Evolutionary conservation across 2,113 vertebrate genomes (phyloP).

Genomic region (Podiceps cristatus): DNA sequence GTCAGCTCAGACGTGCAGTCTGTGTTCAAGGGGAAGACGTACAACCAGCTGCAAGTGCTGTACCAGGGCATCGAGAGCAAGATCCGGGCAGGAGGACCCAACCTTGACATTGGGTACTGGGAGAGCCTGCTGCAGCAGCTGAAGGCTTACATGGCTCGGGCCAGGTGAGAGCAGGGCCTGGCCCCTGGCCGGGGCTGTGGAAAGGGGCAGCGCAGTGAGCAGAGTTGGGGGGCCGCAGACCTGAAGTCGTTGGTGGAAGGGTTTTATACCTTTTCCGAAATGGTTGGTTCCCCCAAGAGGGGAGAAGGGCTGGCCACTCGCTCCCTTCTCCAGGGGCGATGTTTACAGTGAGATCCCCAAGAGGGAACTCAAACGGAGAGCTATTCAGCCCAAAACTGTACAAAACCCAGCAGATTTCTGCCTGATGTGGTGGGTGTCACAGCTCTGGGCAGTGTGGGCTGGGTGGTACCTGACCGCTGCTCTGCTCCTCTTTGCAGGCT

Average conservation of each 20-base stretch:
- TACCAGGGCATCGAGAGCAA: constrained; percentile 93
- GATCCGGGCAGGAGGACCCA: constrained; percentile 91
- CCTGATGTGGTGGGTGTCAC: accelerated
- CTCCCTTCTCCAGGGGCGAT: neutral
- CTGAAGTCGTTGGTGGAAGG: accelerated
- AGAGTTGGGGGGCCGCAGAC: neutral
- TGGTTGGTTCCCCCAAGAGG: neutral
- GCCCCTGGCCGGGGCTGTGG: neutral
- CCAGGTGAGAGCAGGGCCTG: constrained; percentile 79
- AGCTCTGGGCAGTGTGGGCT: neutral
- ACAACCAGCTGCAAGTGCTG: constrained; percentile 94
- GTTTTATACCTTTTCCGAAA: neutral
- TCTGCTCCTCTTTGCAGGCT: constrained; percentile 77
- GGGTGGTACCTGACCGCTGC: accelerated
- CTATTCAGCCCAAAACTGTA: neutral
- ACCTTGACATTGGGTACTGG: constrained; percentile 98
- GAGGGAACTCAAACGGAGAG: neutral
- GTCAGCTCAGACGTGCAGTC: constrained; percentile 93
- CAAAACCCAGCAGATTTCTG: neutral
- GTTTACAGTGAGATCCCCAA: neutral
- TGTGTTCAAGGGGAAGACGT: constrained; percentile 97
- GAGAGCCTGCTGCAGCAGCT: constrained; percentile 96
- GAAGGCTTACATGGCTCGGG: constrained; percentile 94
- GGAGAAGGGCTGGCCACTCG: neutral
- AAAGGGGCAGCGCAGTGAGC: neutral